phyloP scores from a whole-genome alignment of 2,888 invertebrate genomes.

The Thysanoteuthis rhombus region DNA sequence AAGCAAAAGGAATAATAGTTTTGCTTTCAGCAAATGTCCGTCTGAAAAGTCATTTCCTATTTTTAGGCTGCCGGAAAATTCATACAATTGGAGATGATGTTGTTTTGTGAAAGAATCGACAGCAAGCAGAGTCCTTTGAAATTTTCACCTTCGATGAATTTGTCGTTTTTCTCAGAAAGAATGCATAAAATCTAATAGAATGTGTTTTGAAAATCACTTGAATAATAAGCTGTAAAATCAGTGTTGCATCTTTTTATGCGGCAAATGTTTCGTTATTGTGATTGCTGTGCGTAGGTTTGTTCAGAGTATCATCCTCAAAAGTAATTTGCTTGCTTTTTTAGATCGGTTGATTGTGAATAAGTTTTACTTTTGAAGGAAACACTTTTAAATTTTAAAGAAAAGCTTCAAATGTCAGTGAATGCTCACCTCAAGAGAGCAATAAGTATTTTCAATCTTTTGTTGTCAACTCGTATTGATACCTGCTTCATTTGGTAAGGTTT shows the following conservation, averaged over 20 bases:
- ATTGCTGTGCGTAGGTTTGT: not conserved
- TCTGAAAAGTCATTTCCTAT: slow-evolving; percentile 12
- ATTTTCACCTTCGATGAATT: not conserved
- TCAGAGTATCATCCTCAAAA: not conserved
- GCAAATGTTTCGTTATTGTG: not conserved
- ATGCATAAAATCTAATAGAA: not conserved
- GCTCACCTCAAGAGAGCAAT: not conserved
- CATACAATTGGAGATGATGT: not conserved
- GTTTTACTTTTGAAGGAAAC: not conserved
- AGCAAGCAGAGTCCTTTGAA: not conserved
- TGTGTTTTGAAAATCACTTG: not conserved
- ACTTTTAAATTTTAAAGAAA: not conserved
- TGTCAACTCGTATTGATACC: not conserved
- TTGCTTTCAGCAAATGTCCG: not conserved
- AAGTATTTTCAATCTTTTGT: not conserved
- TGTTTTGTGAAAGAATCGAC: not conserved
- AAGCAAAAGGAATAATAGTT: not conserved
- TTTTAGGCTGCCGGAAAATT: not conserved
- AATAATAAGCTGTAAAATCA: not conserved
- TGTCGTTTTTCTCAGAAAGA: not conserved
- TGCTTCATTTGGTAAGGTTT: not conserved
- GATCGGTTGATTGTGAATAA: not conserved
- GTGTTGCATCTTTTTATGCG: not conserved
- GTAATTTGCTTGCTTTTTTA: not conserved
- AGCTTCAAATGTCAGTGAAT: not conserved